phyloP scores from a whole-genome alignment of 2,113 vertebrate genomes.

The Talpa occidentalis region DNA sequence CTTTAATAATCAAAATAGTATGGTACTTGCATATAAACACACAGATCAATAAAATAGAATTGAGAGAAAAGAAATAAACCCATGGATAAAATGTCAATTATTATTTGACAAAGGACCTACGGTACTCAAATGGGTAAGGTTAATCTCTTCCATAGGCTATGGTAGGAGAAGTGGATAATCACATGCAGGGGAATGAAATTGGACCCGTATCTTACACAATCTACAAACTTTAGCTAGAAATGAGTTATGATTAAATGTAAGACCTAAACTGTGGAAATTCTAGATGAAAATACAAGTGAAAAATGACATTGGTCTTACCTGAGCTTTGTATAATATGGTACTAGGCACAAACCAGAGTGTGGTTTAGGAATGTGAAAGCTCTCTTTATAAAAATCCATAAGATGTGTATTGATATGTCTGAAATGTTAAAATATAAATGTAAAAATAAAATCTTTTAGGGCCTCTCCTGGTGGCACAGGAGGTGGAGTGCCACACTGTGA shows the following conservation, averaged over 20 bases:
- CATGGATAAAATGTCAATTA: neutral
- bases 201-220: neutral
- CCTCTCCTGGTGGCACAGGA: too few species aligned
- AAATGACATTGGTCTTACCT: neutral
- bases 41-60: too few species aligned
- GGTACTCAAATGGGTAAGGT: neutral
- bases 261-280: neutral
- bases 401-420: neutral
- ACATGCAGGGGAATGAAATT: neutral
- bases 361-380: accelerated
- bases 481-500: too few species aligned
- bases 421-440: neutral
- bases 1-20: too few species aligned
- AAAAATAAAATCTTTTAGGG: neutral
- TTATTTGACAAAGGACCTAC: neutral
- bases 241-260: neutral
- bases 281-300: neutral
- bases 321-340: neutral
- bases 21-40: too few species aligned
- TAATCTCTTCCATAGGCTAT: neutral
- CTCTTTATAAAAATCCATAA: neutral
- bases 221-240: neutral
- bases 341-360: neutral
- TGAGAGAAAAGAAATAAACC: neutral
- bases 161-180: neutral